Base-by-base conservation (phyloP, 2,888 invertebrate genomes). In the Glaucopsyche alexis region DNA sequence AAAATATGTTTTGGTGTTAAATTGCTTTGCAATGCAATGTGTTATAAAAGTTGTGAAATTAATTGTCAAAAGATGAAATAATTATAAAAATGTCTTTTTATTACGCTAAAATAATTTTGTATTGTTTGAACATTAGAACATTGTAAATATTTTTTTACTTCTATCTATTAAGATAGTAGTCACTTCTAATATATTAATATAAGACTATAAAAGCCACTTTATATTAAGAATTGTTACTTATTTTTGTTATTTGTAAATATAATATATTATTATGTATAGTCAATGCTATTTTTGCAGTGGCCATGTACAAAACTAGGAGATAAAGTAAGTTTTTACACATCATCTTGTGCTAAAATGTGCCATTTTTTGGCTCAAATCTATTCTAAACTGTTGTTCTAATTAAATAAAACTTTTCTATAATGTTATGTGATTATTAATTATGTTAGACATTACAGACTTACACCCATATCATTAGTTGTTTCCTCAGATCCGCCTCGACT, bases 301-400 rank as follows among this genome's bases (percentile, higher is more conserved):
- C 81, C 81, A 83, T 85, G 82, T 84, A 83, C 85, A 85, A 85
- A 88, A 81, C 85, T 85, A 84, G 76, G 75, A 77, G 71, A 79
- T 78, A 79, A 80, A 83, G 80, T 87, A 87, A 87, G 81, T 88
- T 90, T 90, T 89, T 91, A 91, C 89, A 86, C 84, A 78, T 83
- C 84, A 78, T 83, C 78, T 87, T 84, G 82, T 81, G 78, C 75
- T 85, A 84, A 84, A 80, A 80, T 80, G 87, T 89, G 91, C 90
- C 89, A 91, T 88, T 85, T 82, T 71, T 81, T 83, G 91, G 90
- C 87, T 82, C 81, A 76, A 76, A 80, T 80, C 81, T 85, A 84
- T 85, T 86, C 83, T 87, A 82, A 83, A 86, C 84, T 87, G 88
- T 87, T 89, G 69, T 69, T 69, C 47, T 69, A 69, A 49, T 29